phyloP scores from a whole-genome alignment of 1,140 invertebrate species.

The Cheumatopsyche charites region DNA sequence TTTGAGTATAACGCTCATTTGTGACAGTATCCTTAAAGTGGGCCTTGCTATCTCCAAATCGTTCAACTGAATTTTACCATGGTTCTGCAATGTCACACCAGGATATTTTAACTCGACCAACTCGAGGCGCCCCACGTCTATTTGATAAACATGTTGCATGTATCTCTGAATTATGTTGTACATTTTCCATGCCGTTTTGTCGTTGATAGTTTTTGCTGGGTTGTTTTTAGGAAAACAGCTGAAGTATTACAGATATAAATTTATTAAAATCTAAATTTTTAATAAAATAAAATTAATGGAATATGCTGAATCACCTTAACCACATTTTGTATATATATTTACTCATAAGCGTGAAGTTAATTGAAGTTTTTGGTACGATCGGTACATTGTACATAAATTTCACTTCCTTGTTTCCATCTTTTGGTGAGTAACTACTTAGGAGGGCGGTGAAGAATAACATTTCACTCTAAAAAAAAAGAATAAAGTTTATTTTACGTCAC shows the following conservation, averaged over 20 bases:
- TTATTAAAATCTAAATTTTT: conserved; percentile 7
- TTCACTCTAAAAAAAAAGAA: conserved; percentile 42
- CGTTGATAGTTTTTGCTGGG: conserved; percentile 22
- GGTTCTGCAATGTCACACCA: conserved; percentile 25
- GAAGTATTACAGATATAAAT: conserved; percentile 20
- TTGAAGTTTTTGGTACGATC: conserved; percentile 25
- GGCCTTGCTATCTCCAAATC: conserved; percentile 19
- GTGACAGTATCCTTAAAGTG: conserved; percentile 32
- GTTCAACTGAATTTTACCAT: conserved; percentile 34
- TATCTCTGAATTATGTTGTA: conserved; percentile 32
- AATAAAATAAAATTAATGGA: conserved; percentile 13
- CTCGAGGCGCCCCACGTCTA: conserved; percentile 32
- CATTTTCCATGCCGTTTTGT: conserved; percentile 15
- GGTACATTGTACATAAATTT: conserved; percentile 39
- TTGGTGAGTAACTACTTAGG: conserved; percentile 37
- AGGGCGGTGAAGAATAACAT: conserved; percentile 43
- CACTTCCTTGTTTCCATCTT: conserved; percentile 31
- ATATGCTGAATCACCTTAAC: conserved; percentile 31
- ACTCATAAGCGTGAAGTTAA: conserved; percentile 39
- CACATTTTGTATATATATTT: conserved; percentile 41
- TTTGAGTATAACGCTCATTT: conserved; percentile 43
- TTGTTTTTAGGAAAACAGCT: conserved; percentile 38
- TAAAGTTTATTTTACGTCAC: background rate
- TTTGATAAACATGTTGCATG: conserved; percentile 18
- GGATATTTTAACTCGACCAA: conserved; percentile 36